Evolutionary conservation across 2,113 vertebrate species (phyloP), one percentile per base, ranked within the genome.

Genomic region (Sylvilagus bachmani): DNA sequence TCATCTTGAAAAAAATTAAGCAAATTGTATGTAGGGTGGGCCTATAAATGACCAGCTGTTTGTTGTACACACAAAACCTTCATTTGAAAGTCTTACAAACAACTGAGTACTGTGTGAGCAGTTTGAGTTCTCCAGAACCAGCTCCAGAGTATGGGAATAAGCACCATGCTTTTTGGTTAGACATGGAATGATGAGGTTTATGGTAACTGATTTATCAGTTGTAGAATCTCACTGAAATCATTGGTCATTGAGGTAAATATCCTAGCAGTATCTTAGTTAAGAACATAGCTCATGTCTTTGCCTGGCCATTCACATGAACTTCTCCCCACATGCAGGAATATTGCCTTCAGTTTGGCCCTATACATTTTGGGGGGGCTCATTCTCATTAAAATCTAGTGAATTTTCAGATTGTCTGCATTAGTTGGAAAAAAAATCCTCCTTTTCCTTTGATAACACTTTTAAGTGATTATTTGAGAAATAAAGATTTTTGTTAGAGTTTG

Each of bases 171-270:
- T 88, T 55, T 71, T 2, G 44, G 44, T 6, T 6, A 51, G 29
- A 49, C 0, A 16, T 0, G 1, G 25, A 27, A 21, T 81, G 9
- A n/a, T 29, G 21, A 7, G 2, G 14, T 21, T 36, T 21, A 8
- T 17, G 10, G 31, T 75, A 73, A 71, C n/a, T 61, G 12, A 31
- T 94, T 38, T 77, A 80, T 1, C 17, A 1, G 10, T 25, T 11
- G 67, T 61, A 36, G 10, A 73, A 51, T 44, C 12, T 29, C 14
- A 51, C 11, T 61, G 25, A 73, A 71, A 55, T 79, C 13, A 73
- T 55, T 81, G 1, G 24, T 92, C 27, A 53, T 10, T 70, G 89
- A 55, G 17, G 55, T 58, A 27, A 70, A 87, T 22, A 10, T 6
- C 78, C 29, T 70, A 80, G 29, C 55, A 58, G 55, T 58, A 62